phyloP scores from a whole-genome alignment of 2,113 vertebrate species.

The Hypocryptadius cinnamomeus region DNA sequence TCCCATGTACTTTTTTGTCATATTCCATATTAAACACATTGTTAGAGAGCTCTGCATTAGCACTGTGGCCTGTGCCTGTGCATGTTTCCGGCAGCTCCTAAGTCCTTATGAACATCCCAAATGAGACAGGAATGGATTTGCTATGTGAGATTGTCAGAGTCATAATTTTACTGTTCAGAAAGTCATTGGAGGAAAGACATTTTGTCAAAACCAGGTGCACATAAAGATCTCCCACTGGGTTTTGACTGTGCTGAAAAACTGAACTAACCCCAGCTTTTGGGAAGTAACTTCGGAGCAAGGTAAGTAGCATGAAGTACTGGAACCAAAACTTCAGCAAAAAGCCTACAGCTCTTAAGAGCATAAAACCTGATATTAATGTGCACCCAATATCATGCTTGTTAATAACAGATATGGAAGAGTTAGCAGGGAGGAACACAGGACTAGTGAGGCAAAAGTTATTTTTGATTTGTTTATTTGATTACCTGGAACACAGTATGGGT shows the following conservation, averaged over 20 bases:
- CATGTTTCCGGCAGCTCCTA: background rate
- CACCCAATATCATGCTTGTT: background rate
- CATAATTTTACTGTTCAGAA: background rate
- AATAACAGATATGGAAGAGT: background rate
- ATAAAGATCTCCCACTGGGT: background rate
- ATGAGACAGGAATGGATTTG: background rate
- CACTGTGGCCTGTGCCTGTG: background rate
- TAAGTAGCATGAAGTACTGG: background rate
- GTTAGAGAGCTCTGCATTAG: background rate
- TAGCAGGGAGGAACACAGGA: background rate
- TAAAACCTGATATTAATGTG: background rate
- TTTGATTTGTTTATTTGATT: background rate
- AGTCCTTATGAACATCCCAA: fast-evolving
- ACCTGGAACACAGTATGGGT: background rate
- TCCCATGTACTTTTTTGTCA: background rate
- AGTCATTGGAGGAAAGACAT: background rate
- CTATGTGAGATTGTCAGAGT: background rate
- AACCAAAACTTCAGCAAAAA: background rate
- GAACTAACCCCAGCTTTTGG: background rate
- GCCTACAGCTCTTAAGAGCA: background rate
- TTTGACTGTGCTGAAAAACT: background rate
- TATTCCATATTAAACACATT: background rate
- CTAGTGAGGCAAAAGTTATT: background rate
- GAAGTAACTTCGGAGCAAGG: background rate
- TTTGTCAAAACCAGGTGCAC: background rate